phyloP scores from a whole-genome alignment of 2,113 vertebrate genomes.

The Mionectes macconnelli region DNA sequence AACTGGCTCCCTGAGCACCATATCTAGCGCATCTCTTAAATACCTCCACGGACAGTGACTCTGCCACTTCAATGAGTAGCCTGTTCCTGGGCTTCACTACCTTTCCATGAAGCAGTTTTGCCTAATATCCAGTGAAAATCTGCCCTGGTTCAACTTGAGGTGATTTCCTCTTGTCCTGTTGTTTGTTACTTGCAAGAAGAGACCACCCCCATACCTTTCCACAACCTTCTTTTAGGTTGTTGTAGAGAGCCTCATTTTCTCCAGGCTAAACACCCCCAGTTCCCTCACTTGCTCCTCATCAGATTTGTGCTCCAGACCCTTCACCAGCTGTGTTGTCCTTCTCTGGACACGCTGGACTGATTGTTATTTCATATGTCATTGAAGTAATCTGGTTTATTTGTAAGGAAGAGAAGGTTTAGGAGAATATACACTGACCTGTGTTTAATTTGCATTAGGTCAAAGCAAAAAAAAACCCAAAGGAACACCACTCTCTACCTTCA shows the following conservation, averaged over 20 bases:
- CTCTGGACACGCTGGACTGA: fast-evolving
- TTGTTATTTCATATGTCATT: neutral
- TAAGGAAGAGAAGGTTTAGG: neutral
- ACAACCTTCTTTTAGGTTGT: neutral
- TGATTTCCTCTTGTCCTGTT: neutral
- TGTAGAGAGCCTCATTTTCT: neutral
- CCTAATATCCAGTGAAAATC: neutral
- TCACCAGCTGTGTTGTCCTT: fast-evolving
- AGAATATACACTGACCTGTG: neutral
- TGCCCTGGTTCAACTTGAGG: fast-evolving
- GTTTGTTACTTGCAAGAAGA: neutral
- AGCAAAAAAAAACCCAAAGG: neutral
- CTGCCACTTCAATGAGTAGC: neutral
- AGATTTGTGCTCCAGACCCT: neutral
- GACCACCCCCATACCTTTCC: fast-evolving
- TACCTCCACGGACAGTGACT: neutral
- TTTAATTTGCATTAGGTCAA: neutral
- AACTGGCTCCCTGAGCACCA: neutral
- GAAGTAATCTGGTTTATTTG: neutral
- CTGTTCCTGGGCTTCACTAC: neutral
- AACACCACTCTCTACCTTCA: fast-evolving
- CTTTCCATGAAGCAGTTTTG: neutral
- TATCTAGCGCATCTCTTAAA: neutral
- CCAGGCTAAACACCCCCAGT: fast-evolving
- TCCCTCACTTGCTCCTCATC: neutral